Evolutionary conservation across 1,140 invertebrate genomes (phyloP), one percentile per base, ranked within the genome.

Genomic region (Drosophila repleta): DNA sequence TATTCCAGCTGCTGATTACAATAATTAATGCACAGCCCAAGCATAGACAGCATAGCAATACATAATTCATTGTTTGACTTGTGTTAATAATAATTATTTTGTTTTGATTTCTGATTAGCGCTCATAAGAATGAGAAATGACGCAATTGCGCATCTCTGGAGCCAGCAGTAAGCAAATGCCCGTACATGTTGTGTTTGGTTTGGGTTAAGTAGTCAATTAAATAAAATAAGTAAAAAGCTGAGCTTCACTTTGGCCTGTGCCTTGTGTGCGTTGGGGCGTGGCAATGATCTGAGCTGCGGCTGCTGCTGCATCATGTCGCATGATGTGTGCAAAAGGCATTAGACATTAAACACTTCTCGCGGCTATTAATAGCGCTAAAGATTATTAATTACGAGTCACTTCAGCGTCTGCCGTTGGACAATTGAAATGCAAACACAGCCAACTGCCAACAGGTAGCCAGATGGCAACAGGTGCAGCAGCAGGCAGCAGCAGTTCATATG

Each of bases 51-150:
- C 74, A 77, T 82, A 77, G 67, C 53, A 45, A 79, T 84, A 74
- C 77, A 84, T 85, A 88, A 87, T 76, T 76, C 68, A 79, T 76
- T 83, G 69, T 74, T 87, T 80, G 76, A 77, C 73, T 78, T 71
- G 62, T 35, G 58, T 72, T 69, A 58, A 70, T 60, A 32, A 46
- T 60, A 32, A 52, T 52, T 21, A 29, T 45, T 41, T 55, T 78
- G 68, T 72, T 71, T 76, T 72, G 67, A 68, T 46, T 84, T 79
- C 39, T 46, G 74, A 77, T 87, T 76, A 80, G 46, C 66, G 49
- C 26, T 41, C 52, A 64, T 62, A 58, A 51, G 68, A 39, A 39
- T 45, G 11, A 15, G 13, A 48, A 48, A 63, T 65, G 62, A 65
- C 52, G 62, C 15, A 15, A 65, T 65, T 68, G 48, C 26, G 10